Conservation (phyloP, 2,888 invertebrate genomes). For the Diarsia mendica region DNA sequence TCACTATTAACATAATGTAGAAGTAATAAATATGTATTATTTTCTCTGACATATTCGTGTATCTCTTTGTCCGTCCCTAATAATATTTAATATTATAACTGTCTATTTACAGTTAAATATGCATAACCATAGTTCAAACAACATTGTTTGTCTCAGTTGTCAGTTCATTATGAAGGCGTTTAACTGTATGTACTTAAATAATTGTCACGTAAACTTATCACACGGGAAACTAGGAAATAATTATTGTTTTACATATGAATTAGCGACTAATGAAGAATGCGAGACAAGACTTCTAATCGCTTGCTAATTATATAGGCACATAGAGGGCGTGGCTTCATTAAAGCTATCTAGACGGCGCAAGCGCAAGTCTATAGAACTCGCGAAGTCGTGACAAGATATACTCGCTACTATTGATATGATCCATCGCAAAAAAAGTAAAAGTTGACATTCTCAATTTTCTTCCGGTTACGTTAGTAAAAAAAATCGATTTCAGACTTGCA, state of each 20-base stretch:
- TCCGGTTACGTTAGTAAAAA: constrained; percentile 42
- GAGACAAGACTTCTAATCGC: constrained; percentile 59
- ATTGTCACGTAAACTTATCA: constrained; percentile 54
- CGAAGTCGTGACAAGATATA: constrained; percentile 37
- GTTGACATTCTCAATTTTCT: constrained; percentile 45
- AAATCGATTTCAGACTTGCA: constrained; percentile 51
- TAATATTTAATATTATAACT: constrained; percentile 41
- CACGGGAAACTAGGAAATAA: constrained; percentile 63
- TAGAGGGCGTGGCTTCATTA: constrained; percentile 67
- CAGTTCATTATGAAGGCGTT: constrained; percentile 23
- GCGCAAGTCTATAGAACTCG: constrained; percentile 35
- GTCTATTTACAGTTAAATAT: constrained; percentile 46
- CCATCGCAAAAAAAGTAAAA: constrained; percentile 63
- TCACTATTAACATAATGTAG: constrained; percentile 25
- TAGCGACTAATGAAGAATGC: constrained; percentile 57
- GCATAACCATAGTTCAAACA: constrained; percentile 26
- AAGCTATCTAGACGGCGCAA: constrained; percentile 48
- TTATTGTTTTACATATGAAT: constrained; percentile 59
- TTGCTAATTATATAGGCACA: constrained; percentile 65
- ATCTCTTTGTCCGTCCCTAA: constrained; percentile 24
- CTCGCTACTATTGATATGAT: constrained; percentile 41
- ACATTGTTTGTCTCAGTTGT: constrained; percentile 24
- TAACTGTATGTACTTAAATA: constrained; percentile 30
- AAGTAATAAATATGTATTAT: constrained; percentile 31
- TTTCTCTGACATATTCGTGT: constrained; percentile 20